phyloP scores from a whole-genome alignment of 1,140 invertebrate genomes.

The Hormaphis cornu region DNA sequence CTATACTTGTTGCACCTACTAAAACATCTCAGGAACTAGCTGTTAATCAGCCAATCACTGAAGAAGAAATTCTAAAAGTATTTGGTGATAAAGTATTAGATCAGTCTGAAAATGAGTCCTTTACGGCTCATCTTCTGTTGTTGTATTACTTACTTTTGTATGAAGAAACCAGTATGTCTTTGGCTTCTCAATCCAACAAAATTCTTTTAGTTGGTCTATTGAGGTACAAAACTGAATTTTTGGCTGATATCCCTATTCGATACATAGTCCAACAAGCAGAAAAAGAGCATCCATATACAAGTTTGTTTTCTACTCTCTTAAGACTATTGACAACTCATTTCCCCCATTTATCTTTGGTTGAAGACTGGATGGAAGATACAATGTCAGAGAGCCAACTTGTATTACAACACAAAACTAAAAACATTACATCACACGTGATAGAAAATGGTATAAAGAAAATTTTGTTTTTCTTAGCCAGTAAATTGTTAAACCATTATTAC shows the following conservation, averaged over 20 bases:
- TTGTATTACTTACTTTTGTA: conserved; percentile 89
- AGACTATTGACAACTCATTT: conserved; percentile 84
- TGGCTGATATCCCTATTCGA: conserved; percentile 86
- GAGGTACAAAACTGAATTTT: conserved; percentile 76
- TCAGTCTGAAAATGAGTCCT: conserved; percentile 48
- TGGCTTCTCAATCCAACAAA: conserved; percentile 61
- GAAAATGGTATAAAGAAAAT: conserved; percentile 1
- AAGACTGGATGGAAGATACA: conserved; percentile 84
- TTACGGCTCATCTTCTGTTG: conserved; percentile 80
- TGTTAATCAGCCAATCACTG: conserved; percentile 77
- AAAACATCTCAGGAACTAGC: conserved; percentile 49
- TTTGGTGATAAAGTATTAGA: conserved; percentile 61
- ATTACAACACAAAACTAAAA: conserved; percentile 12
- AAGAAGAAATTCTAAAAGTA: conserved; percentile 77
- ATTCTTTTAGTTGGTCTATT: not conserved
- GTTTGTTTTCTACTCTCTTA: conserved; percentile 73
- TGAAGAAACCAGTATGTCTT: conserved; percentile 64
- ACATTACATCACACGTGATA: conserved; percentile 2
- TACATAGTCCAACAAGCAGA: conserved; percentile 89
- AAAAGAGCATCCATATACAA: conserved; percentile 68
- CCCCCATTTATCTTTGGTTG: conserved; percentile 86
- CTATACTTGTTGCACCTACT: conserved; percentile 69
- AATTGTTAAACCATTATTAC: not conserved
- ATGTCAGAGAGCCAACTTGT: conserved; percentile 4
- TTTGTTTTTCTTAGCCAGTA: not conserved